phyloP scores from a whole-genome alignment of 2,888 invertebrate species.

The Dryadula phaetusa region DNA sequence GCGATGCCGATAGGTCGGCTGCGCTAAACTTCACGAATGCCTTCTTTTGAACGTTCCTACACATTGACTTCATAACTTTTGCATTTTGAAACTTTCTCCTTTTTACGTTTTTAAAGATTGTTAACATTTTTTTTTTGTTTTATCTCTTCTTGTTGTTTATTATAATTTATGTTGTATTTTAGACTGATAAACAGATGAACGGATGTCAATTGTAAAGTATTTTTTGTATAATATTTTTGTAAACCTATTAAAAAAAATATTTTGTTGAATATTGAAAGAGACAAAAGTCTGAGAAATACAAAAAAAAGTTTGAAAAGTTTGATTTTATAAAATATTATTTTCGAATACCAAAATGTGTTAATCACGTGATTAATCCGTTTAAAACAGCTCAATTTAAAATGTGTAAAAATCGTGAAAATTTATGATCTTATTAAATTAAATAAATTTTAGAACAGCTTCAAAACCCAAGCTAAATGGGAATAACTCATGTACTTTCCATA shows the following conservation, averaged over 20 bases:
- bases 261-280: too few species aligned
- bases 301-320: too few species aligned
- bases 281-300: too few species aligned
- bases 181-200: neutral
- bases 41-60: slow-evolving; percentile 41
- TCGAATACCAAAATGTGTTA: too few species aligned
- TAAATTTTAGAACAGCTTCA: neutral
- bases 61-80: slow-evolving; percentile 40
- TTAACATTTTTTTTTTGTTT: neutral
- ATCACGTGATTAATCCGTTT: too few species aligned
- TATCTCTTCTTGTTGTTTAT: neutral
- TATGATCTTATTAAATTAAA: neutral
- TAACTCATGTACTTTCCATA: slow-evolving; percentile 4
- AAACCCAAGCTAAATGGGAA: neutral
- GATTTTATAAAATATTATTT: too few species aligned
- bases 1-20: slow-evolving; percentile 66
- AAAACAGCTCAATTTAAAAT: too few species aligned
- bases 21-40: slow-evolving; percentile 29
- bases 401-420: too few species aligned
- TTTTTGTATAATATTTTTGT: too few species aligned
- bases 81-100: slow-evolving; percentile 18
- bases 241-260: too few species aligned
- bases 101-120: neutral
- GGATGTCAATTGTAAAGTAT: too few species aligned
- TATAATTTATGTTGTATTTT: neutral